Percentiles rank a stretch among this genome's conserved stretches.
Evolutionary conservation across 2,888 invertebrate species (phyloP).

Genomic region (Drepana falcataria): DNA sequence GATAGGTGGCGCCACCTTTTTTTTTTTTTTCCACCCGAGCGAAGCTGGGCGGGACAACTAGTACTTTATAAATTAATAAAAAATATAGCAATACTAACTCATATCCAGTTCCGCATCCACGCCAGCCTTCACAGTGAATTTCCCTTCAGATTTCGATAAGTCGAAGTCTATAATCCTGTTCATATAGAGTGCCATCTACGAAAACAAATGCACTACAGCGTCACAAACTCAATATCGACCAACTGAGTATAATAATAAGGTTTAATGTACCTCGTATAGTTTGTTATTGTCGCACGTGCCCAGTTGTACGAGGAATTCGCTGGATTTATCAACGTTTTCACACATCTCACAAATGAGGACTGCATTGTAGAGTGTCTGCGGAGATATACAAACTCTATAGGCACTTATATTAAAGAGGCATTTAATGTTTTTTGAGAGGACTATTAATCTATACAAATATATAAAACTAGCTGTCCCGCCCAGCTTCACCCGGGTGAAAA

Average conservation of each 20-base stretch:
- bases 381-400: too few species aligned
- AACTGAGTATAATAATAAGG: neutral
- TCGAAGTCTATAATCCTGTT: constrained; percentile 86
- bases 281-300: constrained; percentile 71
- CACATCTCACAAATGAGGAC: constrained; percentile 83
- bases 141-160: constrained; percentile 77
- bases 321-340: constrained; percentile 60
- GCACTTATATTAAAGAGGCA: too few species aligned
- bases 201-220: neutral
- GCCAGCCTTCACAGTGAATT: constrained; percentile 86
- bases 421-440: too few species aligned
- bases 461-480: too few species aligned
- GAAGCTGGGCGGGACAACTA: too few species aligned
- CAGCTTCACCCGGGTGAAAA: too few species aligned
- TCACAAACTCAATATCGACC: neutral
- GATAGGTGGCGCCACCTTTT: too few species aligned
- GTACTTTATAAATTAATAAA: too few species aligned
- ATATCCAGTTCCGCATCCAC: constrained; percentile 87
- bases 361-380: constrained; percentile 83
- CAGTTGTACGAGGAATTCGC: constrained; percentile 74
- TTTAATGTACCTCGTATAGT: constrained; percentile 58
- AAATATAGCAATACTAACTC: constrained; percentile 61
- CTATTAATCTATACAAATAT: too few species aligned
- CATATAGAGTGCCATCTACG: constrained; percentile 82
- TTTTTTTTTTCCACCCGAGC: too few species aligned